Evolutionary conservation across 2,888 invertebrate species (phyloP), one percentile per base, ranked within the genome.

Genomic region (Cheilosia grossa): DNA sequence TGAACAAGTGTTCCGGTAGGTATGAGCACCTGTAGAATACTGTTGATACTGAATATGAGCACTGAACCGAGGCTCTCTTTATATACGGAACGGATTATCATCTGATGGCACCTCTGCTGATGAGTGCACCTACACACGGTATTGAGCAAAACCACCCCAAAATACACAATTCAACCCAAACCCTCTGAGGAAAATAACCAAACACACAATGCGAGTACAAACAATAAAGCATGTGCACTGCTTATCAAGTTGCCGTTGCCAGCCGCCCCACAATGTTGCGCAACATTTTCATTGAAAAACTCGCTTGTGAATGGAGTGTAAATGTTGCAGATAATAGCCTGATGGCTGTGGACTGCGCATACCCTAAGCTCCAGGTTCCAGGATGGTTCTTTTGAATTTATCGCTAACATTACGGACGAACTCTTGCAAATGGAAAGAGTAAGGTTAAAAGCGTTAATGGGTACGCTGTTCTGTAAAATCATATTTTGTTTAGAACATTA

Each of bases 21-120:
- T 80, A 61, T 53, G 81, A 86, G 83, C 88, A 88, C 88, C 88
- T 88, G 87, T 87, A 87, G 87, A 87, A 87, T 72, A 87, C 88
- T 82, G 70, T 87, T 78, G 72, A 80, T 74, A 88, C 88, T 88
- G 86, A 87, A 83, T 69, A 19, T 54, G 21, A 44, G 49, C 10
- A 70, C 82, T 74, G 67, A 40, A 80, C 69, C 77, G 66, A 82
- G 87, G 87, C 87, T 83, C 73, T 82, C 74, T 88, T 87, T 88
- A 88, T 75, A 87, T 82, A 86, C 75, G 67, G 64, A 69, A 64
- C 47, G 47, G 47, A 19, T 37, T 37, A 37, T 37, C 3, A 13
- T 75, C 77, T 47, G 21, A 49, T 40, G 27, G 56, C 49, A 78
- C 67, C 58, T 19, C 42, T 49, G 51, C 7, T 69, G 63, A 58